phyloP scores from a whole-genome alignment of 2,888 invertebrate genomes.

The Lampropteryx suffumata region DNA sequence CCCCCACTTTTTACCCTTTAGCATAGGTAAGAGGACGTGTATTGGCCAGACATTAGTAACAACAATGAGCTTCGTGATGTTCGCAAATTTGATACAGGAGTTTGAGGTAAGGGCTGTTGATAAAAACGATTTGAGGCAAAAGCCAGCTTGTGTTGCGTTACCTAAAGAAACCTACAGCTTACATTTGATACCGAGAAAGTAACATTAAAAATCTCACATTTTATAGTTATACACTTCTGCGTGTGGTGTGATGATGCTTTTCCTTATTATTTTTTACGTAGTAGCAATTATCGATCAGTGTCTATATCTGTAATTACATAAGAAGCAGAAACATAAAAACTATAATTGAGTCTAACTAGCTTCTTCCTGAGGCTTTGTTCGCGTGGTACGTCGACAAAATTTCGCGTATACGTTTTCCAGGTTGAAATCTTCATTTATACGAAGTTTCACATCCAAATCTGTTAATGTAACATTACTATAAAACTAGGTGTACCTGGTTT shows the following conservation, averaged over 20 bases:
- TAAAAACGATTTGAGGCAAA: constrained; percentile 77
- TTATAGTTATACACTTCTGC: constrained; percentile 8
- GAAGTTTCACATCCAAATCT: too few relatives aligned
- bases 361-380: too few relatives aligned
- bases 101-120: constrained; percentile 85
- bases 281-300: too few relatives aligned
- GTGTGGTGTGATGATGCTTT: constrained; percentile 5
- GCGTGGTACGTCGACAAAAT: too few relatives aligned
- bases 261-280: background rate
- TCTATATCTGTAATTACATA: too few relatives aligned
- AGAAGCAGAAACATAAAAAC: too few relatives aligned
- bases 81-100: constrained; percentile 87
- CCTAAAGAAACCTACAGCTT: constrained; percentile 88
- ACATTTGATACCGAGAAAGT: constrained; percentile 80
- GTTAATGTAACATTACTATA: too few relatives aligned
- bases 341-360: too few relatives aligned
- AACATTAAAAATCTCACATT: constrained; percentile 36
- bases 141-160: constrained; percentile 88
- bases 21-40: constrained; percentile 93
- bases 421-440: too few relatives aligned
- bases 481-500: too few relatives aligned
- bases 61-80: constrained; percentile 88
- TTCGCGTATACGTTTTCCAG: too few relatives aligned
- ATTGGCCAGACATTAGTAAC: constrained; percentile 92
- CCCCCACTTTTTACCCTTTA: constrained; percentile 92